Conservation (phyloP, 37 sponge, comb jelly and placozoan species). For the Amphimedon queenslandica region DNA sequence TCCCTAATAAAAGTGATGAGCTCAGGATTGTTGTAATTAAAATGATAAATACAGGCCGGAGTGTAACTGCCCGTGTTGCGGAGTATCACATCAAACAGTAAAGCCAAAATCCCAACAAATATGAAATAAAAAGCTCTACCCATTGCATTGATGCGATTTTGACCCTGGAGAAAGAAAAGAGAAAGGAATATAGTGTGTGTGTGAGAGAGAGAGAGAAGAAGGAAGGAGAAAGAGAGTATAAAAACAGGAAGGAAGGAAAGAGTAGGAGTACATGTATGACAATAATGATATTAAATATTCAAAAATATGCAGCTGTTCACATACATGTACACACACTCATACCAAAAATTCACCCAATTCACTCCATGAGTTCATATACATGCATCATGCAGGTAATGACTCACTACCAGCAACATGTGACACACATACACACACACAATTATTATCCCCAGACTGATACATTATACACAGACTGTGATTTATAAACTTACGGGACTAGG, state of each 20-base stretch:
- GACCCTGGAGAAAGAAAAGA: slow-evolving; percentile 35
- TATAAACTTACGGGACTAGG: slow-evolving; percentile 61
- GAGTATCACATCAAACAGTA: slow-evolving; percentile 37
- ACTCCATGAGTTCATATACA: too few species aligned
- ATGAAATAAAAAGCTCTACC: slow-evolving; percentile 74
- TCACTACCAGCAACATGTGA: too few species aligned
- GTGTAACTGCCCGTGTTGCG: slow-evolving; percentile 8
- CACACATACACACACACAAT: neutral
- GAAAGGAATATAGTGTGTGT: too few species aligned
- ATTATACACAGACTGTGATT: neutral
- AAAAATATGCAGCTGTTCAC: too few species aligned
- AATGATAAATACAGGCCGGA: slow-evolving; percentile 51
- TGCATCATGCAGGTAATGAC: too few species aligned
- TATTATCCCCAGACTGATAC: neutral
- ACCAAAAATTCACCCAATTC: too few species aligned
- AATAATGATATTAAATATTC: too few species aligned
- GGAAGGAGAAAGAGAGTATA: neutral
- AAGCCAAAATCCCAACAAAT: slow-evolving; percentile 39
- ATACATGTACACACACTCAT: too few species aligned
- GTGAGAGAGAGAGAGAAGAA: neutral
- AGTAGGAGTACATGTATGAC: neutral
- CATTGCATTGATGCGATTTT: slow-evolving; percentile 61
- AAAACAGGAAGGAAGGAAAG: neutral
- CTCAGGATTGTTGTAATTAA: slow-evolving; percentile 39
- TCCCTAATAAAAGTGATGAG: slow-evolving; percentile 48